Evolutionary conservation across 2,888 invertebrate species (phyloP).

Genomic region (Hirtodrosophila trivittata): DNA sequence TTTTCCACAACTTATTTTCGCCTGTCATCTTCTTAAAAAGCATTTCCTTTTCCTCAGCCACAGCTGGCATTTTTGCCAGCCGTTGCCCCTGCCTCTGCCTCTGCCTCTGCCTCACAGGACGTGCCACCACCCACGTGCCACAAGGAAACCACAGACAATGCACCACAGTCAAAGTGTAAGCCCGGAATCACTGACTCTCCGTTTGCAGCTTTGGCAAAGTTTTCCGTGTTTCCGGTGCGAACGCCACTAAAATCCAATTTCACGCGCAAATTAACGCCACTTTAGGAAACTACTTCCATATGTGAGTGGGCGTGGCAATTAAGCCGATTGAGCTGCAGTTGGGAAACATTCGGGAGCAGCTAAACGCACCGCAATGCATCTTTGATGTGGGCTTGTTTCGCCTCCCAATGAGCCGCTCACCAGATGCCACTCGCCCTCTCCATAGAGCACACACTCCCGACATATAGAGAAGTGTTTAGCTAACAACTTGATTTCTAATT

Average conservation of each 20-base stretch:
- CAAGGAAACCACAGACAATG: conserved; percentile 31
- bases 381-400: neutral
- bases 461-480: conserved; percentile 42
- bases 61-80: conserved; percentile 11
- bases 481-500: conserved; percentile 63
- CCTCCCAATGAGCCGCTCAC: too few relatives aligned
- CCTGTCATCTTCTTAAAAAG: conserved; percentile 5
- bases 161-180: conserved; percentile 13
- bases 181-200: neutral
- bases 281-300: neutral
- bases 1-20: conserved; percentile 11
- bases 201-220: conserved; percentile 18
- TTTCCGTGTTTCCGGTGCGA: neutral
- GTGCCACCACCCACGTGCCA: conserved; percentile 10
- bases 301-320: conserved; percentile 23
- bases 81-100: conserved; percentile 16
- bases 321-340: conserved; percentile 28
- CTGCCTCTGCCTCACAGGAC: conserved; percentile 13
- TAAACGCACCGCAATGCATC: neutral
- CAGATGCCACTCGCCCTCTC: too few relatives aligned
- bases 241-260: conserved; percentile 57
- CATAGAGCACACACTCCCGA: neutral
- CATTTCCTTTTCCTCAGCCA: conserved; percentile 6
- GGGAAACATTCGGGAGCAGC: conserved; percentile 2
- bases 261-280: conserved; percentile 49